phyloP scores from a whole-genome alignment of 37 sponge, comb jelly and placozoan genomes.

The Aplysina aerophoba region DNA sequence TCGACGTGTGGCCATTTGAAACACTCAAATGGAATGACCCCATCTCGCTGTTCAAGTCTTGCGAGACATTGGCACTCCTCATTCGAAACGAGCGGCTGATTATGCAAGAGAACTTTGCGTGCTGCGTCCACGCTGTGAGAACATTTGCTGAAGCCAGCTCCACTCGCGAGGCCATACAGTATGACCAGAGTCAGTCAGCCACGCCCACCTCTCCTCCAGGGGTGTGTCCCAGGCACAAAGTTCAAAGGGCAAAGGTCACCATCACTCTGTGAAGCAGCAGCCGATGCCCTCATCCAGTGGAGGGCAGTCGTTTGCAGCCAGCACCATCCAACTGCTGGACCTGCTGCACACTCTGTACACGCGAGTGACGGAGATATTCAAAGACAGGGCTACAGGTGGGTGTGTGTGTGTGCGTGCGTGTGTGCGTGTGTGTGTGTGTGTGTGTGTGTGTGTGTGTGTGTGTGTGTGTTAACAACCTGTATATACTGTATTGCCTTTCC shows the following conservation, averaged over 20 bases:
- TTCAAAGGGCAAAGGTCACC: background rate
- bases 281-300: background rate
- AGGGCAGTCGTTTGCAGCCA: slow-evolving; percentile 40
- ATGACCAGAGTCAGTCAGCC: slow-evolving; percentile 20
- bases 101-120: slow-evolving; percentile 60
- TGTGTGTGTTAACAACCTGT: too few species aligned
- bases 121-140: slow-evolving; percentile 62
- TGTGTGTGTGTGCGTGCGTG: background rate
- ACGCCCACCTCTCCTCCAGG: background rate
- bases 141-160: slow-evolving; percentile 60
- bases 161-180: slow-evolving; percentile 30
- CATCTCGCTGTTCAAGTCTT: slow-evolving; percentile 53
- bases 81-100: slow-evolving; percentile 38
- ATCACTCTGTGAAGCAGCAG: background rate
- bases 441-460: too few species aligned
- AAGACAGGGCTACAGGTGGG: background rate
- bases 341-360: slow-evolving; percentile 81
- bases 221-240: background rate
- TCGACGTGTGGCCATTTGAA: slow-evolving; percentile 27
- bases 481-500: too few species aligned
- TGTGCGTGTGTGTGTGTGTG: background rate
- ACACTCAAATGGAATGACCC: slow-evolving; percentile 21
- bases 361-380: slow-evolving; percentile 42
- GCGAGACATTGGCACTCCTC: slow-evolving; percentile 47
- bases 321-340: slow-evolving; percentile 74